Evolutionary conservation across 2,888 invertebrate species (phyloP).

Genomic region (Polyploca ridens): DNA sequence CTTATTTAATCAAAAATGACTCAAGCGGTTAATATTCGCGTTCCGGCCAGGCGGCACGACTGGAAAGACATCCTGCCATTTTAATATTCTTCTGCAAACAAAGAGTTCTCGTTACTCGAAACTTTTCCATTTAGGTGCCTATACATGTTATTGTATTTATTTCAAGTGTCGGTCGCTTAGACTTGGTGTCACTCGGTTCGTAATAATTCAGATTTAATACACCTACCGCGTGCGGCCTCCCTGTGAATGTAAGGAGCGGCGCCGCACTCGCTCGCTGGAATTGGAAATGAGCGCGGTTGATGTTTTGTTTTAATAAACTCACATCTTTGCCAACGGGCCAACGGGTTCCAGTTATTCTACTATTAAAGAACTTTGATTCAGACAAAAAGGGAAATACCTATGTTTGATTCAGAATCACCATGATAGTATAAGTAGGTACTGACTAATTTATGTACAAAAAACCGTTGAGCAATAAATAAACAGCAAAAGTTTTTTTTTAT

Average conservation of each 20-base stretch:
- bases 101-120: slow-evolving; percentile 64
- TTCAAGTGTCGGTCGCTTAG: slow-evolving; percentile 58
- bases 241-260: slow-evolving; percentile 68
- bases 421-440: neutral
- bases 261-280: slow-evolving; percentile 64
- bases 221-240: slow-evolving; percentile 71
- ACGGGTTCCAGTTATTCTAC: slow-evolving; percentile 35
- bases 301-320: slow-evolving; percentile 79
- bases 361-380: slow-evolving; percentile 24
- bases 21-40: slow-evolving; percentile 68
- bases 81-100: slow-evolving; percentile 73
- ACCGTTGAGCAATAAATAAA: too few species aligned
- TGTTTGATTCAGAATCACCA: slow-evolving; percentile 33
- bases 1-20: slow-evolving; percentile 75
- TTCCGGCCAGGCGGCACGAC: slow-evolving; percentile 61
- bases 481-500: too few species aligned
- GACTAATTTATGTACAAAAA: neutral
- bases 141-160: slow-evolving; percentile 67
- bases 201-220: slow-evolving; percentile 81
- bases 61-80: slow-evolving; percentile 60
- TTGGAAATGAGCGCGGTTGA: slow-evolving; percentile 72
- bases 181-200: slow-evolving; percentile 75
- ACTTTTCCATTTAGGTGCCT: slow-evolving; percentile 60
- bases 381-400: slow-evolving; percentile 22
- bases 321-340: slow-evolving; percentile 70